Base-by-base conservation (phyloP, 2,888 invertebrate genomes). In the Sthenelais limicola region DNA sequence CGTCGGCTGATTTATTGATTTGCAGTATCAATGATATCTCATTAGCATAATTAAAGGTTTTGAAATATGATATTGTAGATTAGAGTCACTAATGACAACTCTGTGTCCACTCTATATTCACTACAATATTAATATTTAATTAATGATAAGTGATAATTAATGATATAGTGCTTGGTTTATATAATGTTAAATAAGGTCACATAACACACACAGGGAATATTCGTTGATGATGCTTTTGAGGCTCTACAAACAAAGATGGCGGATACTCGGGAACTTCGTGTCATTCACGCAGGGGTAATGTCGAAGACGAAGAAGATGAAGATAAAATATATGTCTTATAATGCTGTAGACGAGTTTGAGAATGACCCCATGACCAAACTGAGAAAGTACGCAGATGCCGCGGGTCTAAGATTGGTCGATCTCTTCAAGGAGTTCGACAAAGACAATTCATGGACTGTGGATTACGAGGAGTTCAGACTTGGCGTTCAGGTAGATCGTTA, bases 401-500 rank as follows among this genome's bases (percentile, higher is more conserved):
- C 77, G 7, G 82, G 84, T 5, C 81, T 84, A 68, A 77, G 86
- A 26, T 79, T 86, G 12, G 76, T 85, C 28, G 86, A 86, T 73
- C 74, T 86, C 21, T 85, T 86, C 74, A 79, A 80, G 69, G 83
- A 84, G 70, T 82, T 86, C 51, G 86, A 86, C 77, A 84, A 81
- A 54, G 84, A 86, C 74, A 74, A 80, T n/a, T 84, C 80, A 62
- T 78, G 75, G 74, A 71, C 77, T 1, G 79, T 86, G 35, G 78
- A 79, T 5, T 75, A 71, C 35, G 80, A 83, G 15, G 86, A 86
- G 69, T 82, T 86, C 49, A 69, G 76, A 2, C 48, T 43, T 4
- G 85, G 85, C 0, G 71, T 85, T 5, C 73, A 81, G 82, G 85
- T 84, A 77, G 72, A 12, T 43, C 18, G 43, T 12, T 18, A 12